phyloP scores from a whole-genome alignment of 2,888 invertebrate genomes.

The Melanotus villosus region DNA sequence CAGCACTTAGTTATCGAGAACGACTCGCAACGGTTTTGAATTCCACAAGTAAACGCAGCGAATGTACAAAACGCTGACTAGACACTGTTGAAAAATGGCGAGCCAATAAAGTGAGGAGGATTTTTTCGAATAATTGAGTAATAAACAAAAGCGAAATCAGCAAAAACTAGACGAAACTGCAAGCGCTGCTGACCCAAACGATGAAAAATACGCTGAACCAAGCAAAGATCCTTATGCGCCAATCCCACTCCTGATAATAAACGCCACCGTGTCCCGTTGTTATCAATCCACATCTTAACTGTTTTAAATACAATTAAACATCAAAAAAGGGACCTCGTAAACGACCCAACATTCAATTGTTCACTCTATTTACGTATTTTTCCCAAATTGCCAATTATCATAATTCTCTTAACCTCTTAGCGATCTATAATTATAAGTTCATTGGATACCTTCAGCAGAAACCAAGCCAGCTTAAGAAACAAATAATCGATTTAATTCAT shows the following conservation, averaged over 20 bases:
- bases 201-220: conserved; percentile 37
- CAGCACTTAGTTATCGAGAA: conserved; percentile 44
- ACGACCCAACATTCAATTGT: too few species aligned
- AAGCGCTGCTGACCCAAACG: conserved; percentile 45
- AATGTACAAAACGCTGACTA: conserved; percentile 41
- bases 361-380: too few species aligned
- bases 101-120: conserved; percentile 49
- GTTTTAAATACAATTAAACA: too few species aligned
- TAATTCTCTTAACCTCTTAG: too few species aligned
- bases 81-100: conserved; percentile 44
- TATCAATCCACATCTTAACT: neutral
- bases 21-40: conserved; percentile 27
- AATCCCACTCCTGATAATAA: conserved; percentile 38
- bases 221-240: conserved; percentile 34
- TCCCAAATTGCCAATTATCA: too few species aligned
- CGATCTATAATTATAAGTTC: too few species aligned
- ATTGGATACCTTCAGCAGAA: too few species aligned
- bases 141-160: conserved; percentile 57
- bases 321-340: too few species aligned
- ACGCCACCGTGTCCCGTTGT: conserved; percentile 10
- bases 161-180: conserved; percentile 51
- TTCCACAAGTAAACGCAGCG: conserved; percentile 29
- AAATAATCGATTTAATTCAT: too few species aligned
- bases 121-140: conserved; percentile 56
- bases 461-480: too few species aligned